Evolutionary conservation across 1,140 invertebrate genomes (phyloP).

Genomic region (Drosophila kepulauana): DNA sequence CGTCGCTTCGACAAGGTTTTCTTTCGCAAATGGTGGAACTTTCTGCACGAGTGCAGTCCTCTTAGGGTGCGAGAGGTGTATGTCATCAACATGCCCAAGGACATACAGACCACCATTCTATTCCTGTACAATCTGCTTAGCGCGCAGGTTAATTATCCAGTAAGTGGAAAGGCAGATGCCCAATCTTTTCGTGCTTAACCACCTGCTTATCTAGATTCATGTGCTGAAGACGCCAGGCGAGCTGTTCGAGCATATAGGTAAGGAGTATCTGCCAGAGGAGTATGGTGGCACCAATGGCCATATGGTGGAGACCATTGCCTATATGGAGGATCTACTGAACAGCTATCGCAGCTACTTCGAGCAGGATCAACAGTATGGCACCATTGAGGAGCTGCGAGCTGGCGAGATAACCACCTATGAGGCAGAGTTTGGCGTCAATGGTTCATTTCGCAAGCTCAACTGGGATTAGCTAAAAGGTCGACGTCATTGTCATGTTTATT

Average conservation of each 20-base stretch:
- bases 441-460: constrained; percentile 87
- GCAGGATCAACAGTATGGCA: constrained; percentile 86
- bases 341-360: constrained; percentile 86
- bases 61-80: constrained; percentile 86
- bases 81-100: constrained; percentile 85
- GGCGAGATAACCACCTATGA: constrained; percentile 87
- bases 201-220: constrained; percentile 45
- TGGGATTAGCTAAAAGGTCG: constrained; percentile 60
- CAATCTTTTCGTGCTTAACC: not conserved
- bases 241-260: constrained; percentile 86
- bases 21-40: constrained; percentile 85
- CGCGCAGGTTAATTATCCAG: constrained; percentile 70
- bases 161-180: constrained; percentile 10
- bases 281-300: constrained; percentile 86
- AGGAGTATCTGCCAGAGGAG: constrained; percentile 86
- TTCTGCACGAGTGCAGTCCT: constrained; percentile 85
- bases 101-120: constrained; percentile 73
- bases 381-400: constrained; percentile 87
- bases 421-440: constrained; percentile 87
- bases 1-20: constrained; percentile 85
- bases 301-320: constrained; percentile 85
- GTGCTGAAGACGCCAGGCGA: constrained; percentile 80
- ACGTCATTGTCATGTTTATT: too few relatives aligned
- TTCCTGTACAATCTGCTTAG: constrained; percentile 71
- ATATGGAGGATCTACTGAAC: constrained; percentile 87